Percentiles rank a stretch among this genome's conserved stretches.
Conservation (phyloP, 2,113 vertebrate genomes). For the Chrysemys picta region DNA sequence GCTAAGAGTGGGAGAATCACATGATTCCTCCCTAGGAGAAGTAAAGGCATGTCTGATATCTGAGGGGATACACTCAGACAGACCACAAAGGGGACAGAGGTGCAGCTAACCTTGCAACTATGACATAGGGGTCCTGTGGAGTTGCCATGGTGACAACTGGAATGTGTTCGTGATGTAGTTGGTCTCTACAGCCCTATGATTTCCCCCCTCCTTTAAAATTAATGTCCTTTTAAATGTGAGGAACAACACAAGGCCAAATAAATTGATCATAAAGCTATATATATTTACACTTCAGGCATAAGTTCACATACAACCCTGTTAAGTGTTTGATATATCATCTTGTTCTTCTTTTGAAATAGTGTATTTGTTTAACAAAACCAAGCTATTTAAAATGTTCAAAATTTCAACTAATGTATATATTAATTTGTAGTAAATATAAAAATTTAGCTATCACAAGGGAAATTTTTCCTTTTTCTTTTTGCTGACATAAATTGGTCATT, state of each 20-base stretch:
- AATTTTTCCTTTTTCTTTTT: background rate
- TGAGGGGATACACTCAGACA: background rate
- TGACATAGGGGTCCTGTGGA: background rate
- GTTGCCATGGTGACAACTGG: constrained; percentile 1
- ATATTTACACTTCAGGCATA: background rate
- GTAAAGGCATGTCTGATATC: background rate
- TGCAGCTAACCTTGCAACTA: background rate
- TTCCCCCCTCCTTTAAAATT: background rate
- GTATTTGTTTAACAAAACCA: background rate
- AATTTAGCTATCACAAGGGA: background rate
- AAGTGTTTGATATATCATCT: accelerated
- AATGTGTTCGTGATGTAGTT: background rate
- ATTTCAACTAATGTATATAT: background rate
- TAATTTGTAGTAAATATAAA: background rate
- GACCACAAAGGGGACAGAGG: background rate
- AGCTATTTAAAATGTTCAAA: background rate
- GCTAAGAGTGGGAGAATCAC: accelerated
- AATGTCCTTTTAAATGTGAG: background rate
- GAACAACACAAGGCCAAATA: background rate
- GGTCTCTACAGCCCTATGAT: background rate
- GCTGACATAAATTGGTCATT: background rate
- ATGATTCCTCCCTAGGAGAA: background rate
- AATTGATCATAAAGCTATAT: background rate
- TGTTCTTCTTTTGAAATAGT: background rate
- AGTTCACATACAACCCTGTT: background rate